Base-by-base conservation (phyloP, 2,113 vertebrate genomes). In the Panurus biarmicus region DNA sequence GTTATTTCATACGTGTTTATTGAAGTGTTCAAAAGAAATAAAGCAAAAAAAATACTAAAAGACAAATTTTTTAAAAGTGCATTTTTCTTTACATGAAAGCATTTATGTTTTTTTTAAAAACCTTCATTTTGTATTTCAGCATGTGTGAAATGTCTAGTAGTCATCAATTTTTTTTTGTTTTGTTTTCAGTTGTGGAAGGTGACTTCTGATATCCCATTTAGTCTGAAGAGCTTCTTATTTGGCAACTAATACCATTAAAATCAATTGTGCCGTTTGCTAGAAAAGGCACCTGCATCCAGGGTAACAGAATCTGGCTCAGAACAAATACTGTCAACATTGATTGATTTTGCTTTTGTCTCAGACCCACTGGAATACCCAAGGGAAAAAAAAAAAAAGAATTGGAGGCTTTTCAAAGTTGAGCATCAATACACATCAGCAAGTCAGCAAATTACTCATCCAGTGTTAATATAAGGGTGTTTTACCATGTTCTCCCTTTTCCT, bases 271-370 rank as follows among this genome's bases (percentile, higher is more conserved):
- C 35, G 5, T 48, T 86, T 94, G 69, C 65, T 95, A 66, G 84
- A 92, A 90, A 67, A 48, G 53, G n/a, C 53, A 90, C 36, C 42
- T 64, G 36, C 75, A 71, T 64, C 29, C 36, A 71, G 72, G n/a
- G 38, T 84, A 86, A 84, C 48, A 74, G 51, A 86, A 90, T 64
- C 83, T 92, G 86, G 53, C 92, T 93, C 57, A 90, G 40, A 92
- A 81, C 8, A 51, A 48, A 92, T 71, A 75, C 60, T 92, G 80
- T 87, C 90, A 94, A 69, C 84, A 74, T 6, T 84, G 76, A 93
- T 92, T 81, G 65, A 93, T 92, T 74, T 48, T 72, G 29, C 45
- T 84, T 94, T 84, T 84, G 26, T 84, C 69, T 89, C 79, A 89
- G 71, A 81, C 31, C 31, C 36, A 56, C 44, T 48, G 54, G 14